phyloP scores from a whole-genome alignment of 1,140 invertebrate species.

The Heterodera carotae region DNA sequence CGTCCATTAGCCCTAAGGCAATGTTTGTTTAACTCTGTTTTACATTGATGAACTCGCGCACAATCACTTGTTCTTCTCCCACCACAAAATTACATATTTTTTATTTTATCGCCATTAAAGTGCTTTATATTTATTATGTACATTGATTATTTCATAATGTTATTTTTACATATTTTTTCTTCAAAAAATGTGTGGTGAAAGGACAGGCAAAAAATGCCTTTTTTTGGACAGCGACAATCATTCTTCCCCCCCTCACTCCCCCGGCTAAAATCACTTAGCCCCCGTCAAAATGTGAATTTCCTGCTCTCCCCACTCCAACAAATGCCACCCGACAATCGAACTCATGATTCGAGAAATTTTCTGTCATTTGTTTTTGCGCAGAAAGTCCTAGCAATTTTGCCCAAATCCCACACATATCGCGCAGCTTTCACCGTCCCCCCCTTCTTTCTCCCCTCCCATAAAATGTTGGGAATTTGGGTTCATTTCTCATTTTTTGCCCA shows the following conservation, averaged over 20 bases:
- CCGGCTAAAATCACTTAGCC: not conserved
- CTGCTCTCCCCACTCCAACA: not conserved
- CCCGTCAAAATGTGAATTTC: not conserved
- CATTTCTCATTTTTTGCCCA: too few relatives aligned
- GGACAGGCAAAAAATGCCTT: not conserved
- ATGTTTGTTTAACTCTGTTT: too few relatives aligned
- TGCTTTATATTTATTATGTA: too few relatives aligned
- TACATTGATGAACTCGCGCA: too few relatives aligned
- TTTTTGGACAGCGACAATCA: not conserved
- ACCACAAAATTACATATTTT: too few relatives aligned
- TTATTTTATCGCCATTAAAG: too few relatives aligned
- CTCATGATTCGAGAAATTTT: not conserved
- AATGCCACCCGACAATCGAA: not conserved
- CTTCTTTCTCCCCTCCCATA: not conserved
- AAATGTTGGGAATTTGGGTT: too few relatives aligned
- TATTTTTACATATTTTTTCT: not conserved
- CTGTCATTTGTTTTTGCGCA: not conserved
- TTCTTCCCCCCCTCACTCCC: not conserved
- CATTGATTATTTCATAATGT: not conserved
- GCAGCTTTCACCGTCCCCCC: not conserved
- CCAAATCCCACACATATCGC: constrained; percentile 2
- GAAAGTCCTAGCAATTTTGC: not conserved
- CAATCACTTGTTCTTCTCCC: too few relatives aligned
- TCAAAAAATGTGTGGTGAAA: not conserved
- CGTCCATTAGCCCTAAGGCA: not conserved